Percentiles rank a stretch among this genome's conserved stretches.
phyloP scores from a whole-genome alignment of 2,797 vertebrate genomes.

The Botia almorhae region DNA sequence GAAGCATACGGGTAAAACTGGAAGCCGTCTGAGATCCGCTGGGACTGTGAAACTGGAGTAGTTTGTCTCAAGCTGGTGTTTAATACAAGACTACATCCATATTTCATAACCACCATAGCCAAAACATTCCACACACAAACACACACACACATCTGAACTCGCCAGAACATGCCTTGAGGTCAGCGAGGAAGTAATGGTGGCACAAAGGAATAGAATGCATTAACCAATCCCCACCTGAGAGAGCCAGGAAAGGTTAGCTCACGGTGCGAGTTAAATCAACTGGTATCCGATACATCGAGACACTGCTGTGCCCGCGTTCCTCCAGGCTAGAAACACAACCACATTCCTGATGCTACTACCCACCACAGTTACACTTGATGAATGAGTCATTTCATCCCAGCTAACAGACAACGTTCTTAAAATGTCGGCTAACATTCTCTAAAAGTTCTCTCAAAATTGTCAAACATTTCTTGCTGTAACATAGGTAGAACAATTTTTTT shows the following conservation, averaged over 20 bases:
- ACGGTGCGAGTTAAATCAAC: conserved; percentile 44
- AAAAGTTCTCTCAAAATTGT: no score
- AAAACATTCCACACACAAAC: not conserved
- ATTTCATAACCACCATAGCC: conserved; percentile 2
- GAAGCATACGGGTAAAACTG: conserved; percentile 32
- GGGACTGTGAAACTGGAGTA: conserved; percentile 5
- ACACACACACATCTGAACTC: not conserved
- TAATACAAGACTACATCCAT: conserved; percentile 18
- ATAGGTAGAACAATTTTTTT: no score
- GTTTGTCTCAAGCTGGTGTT: conserved; percentile 20
- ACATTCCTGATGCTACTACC: conserved; percentile 22
- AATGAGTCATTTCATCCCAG: not conserved
- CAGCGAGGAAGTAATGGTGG: conserved; percentile 45
- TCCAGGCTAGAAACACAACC: conserved; percentile 27
- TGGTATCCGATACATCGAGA: conserved; percentile 1
- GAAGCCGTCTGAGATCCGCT: conserved; percentile 40
- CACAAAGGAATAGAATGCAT: conserved; percentile 17
- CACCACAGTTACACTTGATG: not conserved
- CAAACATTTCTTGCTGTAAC: no score
- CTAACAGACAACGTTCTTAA: no score
- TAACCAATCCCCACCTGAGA: conserved; percentile 17
- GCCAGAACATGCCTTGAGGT: conserved; percentile 16
- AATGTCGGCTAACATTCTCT: no score
- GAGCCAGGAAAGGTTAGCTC: conserved; percentile 24
- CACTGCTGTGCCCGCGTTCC: not conserved